These are phyloP conservation scores for Poeciliopsis retropinna DNA, from an alignment of 2,113 vertebrate genomes.

Conservation along the genomic window DNA sequence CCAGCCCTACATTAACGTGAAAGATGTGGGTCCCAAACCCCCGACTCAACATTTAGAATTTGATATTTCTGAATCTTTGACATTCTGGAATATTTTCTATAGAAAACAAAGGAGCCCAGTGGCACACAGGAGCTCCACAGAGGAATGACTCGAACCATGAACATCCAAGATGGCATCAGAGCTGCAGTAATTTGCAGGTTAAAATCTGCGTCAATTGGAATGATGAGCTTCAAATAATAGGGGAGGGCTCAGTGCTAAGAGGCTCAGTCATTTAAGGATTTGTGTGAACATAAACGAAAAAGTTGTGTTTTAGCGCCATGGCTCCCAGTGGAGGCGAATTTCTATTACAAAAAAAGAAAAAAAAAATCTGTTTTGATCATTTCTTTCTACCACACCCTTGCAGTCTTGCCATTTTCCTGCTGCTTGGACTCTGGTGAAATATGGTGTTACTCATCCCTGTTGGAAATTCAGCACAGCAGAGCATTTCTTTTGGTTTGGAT, in stretches of 20 bases:
- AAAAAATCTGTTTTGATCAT: conserved; percentile 30
- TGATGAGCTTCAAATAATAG: neutral
- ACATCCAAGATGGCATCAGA: neutral
- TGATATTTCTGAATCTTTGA: neutral
- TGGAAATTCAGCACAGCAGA: conserved; percentile 18
- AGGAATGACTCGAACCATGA: neutral
- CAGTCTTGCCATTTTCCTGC: conserved; percentile 8
- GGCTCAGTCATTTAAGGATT: neutral
- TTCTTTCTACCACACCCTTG: neutral
- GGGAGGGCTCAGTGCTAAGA: neutral
- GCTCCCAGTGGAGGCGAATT: neutral
- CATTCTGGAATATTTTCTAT: neutral
- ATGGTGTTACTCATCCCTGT: conserved; percentile 7
- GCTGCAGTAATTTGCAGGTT: neutral
- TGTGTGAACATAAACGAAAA: too few species aligned
- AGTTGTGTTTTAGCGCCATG: too few species aligned
- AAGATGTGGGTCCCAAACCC: neutral
- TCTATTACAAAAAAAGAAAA: too few species aligned
- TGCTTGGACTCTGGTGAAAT: conserved; percentile 15
- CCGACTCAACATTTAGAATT: neutral
- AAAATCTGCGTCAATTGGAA: neutral
- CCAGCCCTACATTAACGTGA: neutral
- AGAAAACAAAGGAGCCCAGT: neutral
- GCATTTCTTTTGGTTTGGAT: conserved; percentile 34
- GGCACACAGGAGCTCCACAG: neutral